A percentile compares a stretch with the other conserved stretches of the same genome.
Evolutionary conservation across 2,888 invertebrate species (phyloP).

Genomic region (Leucoma salicis): DNA sequence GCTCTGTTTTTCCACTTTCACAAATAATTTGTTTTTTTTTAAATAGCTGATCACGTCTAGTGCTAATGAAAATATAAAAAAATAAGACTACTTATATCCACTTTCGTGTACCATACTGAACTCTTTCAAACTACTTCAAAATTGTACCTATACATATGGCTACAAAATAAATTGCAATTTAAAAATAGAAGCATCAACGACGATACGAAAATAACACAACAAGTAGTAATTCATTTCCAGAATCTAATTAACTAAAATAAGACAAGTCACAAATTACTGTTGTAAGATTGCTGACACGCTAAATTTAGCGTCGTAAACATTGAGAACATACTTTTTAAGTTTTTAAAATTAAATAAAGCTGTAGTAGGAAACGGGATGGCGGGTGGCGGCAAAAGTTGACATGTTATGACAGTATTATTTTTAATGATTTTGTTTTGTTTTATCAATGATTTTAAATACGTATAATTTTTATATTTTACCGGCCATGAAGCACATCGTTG

Average conservation of each 20-base stretch:
- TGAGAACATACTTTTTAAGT: conserved; percentile 45
- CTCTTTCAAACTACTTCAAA: not conserved
- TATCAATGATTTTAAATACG: no score
- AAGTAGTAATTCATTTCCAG: conserved; percentile 39
- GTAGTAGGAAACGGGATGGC: conserved; percentile 31
- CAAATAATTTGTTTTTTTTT: no score
- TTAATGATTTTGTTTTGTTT: not conserved
- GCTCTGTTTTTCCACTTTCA: no score
- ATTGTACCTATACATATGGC: conserved; percentile 22
- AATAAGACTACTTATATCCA: no score
- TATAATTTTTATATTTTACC: no score
- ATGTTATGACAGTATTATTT: conserved; percentile 8
- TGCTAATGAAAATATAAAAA: no score
- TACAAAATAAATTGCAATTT: conserved; percentile 20
- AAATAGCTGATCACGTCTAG: no score
- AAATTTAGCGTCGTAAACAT: conserved; percentile 55
- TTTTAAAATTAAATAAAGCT: conserved; percentile 42
- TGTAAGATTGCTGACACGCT: conserved; percentile 42
- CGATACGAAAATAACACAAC: conserved; percentile 28
- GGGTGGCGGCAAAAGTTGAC: conserved; percentile 37
- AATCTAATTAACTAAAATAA: conserved; percentile 66
- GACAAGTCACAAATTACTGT: conserved; percentile 61
- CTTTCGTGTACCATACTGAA: not conserved
- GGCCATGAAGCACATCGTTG: no score
- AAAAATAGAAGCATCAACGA: conserved; percentile 34